Base-by-base conservation (phyloP, 1,140 invertebrate species). In the Halesus radiatus region DNA sequence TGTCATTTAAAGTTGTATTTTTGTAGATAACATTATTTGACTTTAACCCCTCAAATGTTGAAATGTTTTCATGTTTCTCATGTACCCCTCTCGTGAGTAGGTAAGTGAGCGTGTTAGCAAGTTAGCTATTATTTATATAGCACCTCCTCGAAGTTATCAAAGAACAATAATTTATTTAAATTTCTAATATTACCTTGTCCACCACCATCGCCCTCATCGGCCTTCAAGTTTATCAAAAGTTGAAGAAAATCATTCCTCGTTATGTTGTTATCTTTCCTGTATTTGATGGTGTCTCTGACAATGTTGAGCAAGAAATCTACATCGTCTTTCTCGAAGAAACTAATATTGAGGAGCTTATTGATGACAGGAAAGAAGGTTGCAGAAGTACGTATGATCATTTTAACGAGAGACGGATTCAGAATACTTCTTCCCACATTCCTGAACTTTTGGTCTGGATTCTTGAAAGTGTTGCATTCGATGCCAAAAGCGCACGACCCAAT, bases 401-500 rank as follows among this genome's bases (percentile, higher is more conserved):
- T 32, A 2, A 74, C n/a, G 2, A 66, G 3, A 8, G 78, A 50
- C 16, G 84, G 84, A 16, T 23, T 54, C 53, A 89, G 87, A 3
- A 90, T 81, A 75, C 82, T 84, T 77, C 80, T 85, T 4, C 89
- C 91, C 81, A 89, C 85, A 84, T 86, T 85, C 70, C 87, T 84
- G 81, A 93, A 93, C 84, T 92, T 89, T 0, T 90, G 88, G 52
- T 92, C 84, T 0, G 89, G 86, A 85, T 92, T 88, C 76, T 88
- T 86, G n/a, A 92, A 88, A 15, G 91, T 89, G 58, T 92, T 90
- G 77, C 91, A 91, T 22, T 93, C 88, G 6, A 93, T 87, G 0
- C 93, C 93, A 84, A 93, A 93, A 4, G 91, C 92, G 45, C 92
- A 90, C 23, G 86, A 91, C 0, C 90, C 92, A 26, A 94, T 93